phyloP scores from a whole-genome alignment of 2,797 vertebrate species.

The Alectoris magna region DNA sequence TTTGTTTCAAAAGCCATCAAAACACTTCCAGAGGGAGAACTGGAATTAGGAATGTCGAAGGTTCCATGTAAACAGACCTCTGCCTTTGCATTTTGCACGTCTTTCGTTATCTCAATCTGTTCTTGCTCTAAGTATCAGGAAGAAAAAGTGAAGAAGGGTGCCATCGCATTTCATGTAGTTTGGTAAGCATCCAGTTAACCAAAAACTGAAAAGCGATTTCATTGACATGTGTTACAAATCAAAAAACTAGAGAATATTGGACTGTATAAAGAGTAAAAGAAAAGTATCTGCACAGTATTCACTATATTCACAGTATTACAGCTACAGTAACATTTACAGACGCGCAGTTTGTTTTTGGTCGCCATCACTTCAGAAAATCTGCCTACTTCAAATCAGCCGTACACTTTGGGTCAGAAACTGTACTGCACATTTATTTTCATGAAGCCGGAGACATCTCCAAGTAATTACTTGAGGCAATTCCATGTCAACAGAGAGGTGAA shows the following conservation, averaged over 20 bases:
- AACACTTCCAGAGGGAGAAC: not conserved
- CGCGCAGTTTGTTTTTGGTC: not conserved
- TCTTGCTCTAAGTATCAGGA: fast-evolving
- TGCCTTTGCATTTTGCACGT: not conserved
- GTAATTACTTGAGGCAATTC: not conserved
- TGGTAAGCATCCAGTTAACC: not conserved
- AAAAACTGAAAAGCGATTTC: not conserved
- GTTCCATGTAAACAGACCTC: not conserved
- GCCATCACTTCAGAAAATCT: not conserved
- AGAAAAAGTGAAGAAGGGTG: not conserved
- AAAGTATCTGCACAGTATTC: not conserved
- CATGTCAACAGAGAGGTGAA: not conserved
- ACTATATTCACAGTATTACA: not conserved
- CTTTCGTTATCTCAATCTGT: not conserved
- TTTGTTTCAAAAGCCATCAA: not conserved
- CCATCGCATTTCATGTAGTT: not conserved
- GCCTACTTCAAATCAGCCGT: not conserved
- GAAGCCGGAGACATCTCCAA: not conserved
- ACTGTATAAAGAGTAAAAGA: not conserved
- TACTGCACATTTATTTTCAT: not conserved
- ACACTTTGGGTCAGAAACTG: not conserved
- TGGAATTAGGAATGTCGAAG: not conserved
- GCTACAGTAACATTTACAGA: not conserved
- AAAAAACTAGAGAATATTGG: not conserved
- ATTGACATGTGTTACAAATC: not conserved